Conservation (phyloP, 2,113 vertebrate species). For the Sigmodon hispidus region DNA sequence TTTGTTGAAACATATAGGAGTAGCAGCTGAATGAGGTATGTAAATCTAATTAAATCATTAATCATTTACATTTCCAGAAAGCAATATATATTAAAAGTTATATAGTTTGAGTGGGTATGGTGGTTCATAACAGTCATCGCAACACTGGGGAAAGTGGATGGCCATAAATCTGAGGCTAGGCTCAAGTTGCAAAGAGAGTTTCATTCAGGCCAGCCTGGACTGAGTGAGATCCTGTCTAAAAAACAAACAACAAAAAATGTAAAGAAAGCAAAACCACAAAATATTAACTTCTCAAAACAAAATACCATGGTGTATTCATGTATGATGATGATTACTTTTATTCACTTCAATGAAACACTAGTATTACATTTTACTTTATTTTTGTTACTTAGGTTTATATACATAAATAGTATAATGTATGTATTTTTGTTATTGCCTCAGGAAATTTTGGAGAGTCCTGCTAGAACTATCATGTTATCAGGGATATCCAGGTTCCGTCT, state of each 20-base stretch:
- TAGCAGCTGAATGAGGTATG: not conserved
- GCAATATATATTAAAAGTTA: not conserved
- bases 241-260: not conserved
- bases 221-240: not conserved
- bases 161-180: not conserved
- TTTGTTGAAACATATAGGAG: not conserved
- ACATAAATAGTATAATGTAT: not conserved
- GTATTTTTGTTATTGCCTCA: not conserved
- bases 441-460: not conserved
- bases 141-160: not conserved
- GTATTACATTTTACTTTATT: not conserved
- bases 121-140: not conserved
- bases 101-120: not conserved
- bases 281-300: too few relatives aligned
- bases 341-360: not conserved
- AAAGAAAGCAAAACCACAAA: not conserved
- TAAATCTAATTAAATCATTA: slow-evolving; percentile 18
- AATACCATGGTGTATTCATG: too few relatives aligned
- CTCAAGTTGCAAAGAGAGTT: not conserved
- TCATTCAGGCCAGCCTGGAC: not conserved
- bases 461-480: too few relatives aligned
- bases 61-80: not conserved
- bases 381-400: not conserved
- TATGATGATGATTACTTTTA: not conserved
- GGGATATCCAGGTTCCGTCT: too few relatives aligned